Base-by-base conservation (phyloP, 2,888 invertebrate genomes). In the Perizoma affinitatum region DNA sequence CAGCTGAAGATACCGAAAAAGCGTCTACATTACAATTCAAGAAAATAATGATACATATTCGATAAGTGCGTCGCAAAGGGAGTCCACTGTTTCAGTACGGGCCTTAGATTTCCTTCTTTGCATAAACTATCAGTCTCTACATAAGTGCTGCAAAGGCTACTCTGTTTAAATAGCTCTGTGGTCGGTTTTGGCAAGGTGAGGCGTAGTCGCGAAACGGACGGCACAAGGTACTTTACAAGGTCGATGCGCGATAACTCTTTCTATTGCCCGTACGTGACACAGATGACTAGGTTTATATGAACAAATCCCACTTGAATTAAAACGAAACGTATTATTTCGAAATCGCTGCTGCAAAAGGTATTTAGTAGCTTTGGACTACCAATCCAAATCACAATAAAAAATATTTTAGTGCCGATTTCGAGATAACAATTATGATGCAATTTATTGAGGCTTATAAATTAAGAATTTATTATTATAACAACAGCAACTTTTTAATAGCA, bases 101-200 rank as follows among this genome's bases (percentile, higher is more conserved):
- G 22, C 22, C 22, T 22, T 22, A 22, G 22, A 22, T 22, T 22
- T 22, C 22, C 22, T 22, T 22, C 22, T 22, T 3, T 22, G 22
- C 22, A 7, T 38, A 4, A 38, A 38, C 36, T 36, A n/a, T n/a
- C n/a, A 36, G 36, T 5, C 6, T 5, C 36, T 36, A 5, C 5
- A 36, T 22, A n/a, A 5, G 22, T 9, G 5, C 9, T 41, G 9
- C 22, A n/a, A 11, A 6, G 22, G 11, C 46, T 46, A 9, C 6
- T 7, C 8, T 9, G 9, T 6, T 22, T 6, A 6, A 44, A 6
- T 44, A 47, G 46, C 48, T 52, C 44, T 55, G 44, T 55, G 48
- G 55, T 61, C 66, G 55, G 65, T 74, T 82, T 80, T 79, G 79
- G 76, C 80, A 81, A 80, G 74, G 78, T 75, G 69, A 79, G 65